These are phyloP conservation scores for Lates calcarifer DNA, from an alignment of 2,113 vertebrate genomes.

Conservation along the genomic window DNA sequence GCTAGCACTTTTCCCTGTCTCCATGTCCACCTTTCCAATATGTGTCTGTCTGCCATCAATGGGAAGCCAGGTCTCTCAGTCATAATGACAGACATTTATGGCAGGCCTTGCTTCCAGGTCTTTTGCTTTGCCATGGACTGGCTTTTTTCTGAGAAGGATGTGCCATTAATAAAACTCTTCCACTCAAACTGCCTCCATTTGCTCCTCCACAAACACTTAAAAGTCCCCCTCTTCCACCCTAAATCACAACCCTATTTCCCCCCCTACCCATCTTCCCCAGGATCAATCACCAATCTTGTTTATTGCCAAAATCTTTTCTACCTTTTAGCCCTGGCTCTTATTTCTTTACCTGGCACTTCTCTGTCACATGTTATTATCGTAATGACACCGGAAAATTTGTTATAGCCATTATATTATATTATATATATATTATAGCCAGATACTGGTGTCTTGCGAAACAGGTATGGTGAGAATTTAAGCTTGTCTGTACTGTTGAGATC, in stretches of 20 bases:
- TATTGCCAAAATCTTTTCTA: constrained; percentile 37
- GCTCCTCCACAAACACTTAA: constrained; percentile 55
- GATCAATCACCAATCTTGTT: constrained; percentile 44
- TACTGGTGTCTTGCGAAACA: constrained; percentile 7
- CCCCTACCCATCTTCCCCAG: constrained; percentile 10
- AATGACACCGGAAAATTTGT: constrained; percentile 36
- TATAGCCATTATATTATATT: too few species aligned
- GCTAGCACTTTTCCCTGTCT: constrained; percentile 7
- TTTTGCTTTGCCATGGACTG: constrained; percentile 24
- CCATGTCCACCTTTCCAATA: constrained; percentile 39
- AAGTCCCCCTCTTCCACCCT: constrained; percentile 24
- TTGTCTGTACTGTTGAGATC: constrained; percentile 2
- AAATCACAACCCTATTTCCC: constrained; percentile 55
- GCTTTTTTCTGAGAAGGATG: constrained; percentile 54
- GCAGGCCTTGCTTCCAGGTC: constrained; percentile 44
- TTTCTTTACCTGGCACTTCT: constrained; percentile 39
- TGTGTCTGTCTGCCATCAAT: constrained; percentile 25
- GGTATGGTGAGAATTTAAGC: constrained; percentile 18
- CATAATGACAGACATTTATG: constrained; percentile 67
- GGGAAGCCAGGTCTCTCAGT: constrained; percentile 48
- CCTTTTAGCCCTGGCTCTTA: constrained; percentile 42
- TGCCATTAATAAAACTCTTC: constrained; percentile 58
- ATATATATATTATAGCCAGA: constrained; percentile 12
- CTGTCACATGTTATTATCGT: constrained; percentile 34
- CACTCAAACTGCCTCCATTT: constrained; percentile 60